Evolutionary conservation across 2,888 invertebrate genomes (phyloP).

Genomic region (Abrostola triplasia): DNA sequence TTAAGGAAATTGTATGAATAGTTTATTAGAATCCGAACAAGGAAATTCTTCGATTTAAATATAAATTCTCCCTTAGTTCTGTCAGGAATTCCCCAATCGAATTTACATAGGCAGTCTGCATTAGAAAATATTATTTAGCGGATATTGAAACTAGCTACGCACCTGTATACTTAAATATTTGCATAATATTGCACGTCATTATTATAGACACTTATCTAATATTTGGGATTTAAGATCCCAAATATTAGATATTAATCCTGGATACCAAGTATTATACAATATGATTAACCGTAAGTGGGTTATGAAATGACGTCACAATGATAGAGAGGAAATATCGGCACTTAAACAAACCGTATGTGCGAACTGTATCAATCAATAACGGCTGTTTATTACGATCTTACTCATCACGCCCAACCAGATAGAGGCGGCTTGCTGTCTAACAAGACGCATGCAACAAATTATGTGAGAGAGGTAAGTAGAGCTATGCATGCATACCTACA

Average conservation of each 20-base stretch:
- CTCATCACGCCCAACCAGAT: background rate
- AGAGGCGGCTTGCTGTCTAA: no score
- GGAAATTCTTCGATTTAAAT: slow-evolving; percentile 41
- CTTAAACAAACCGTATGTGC: background rate
- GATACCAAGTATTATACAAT: no score
- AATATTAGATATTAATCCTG: no score
- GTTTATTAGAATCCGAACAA: slow-evolving; percentile 35
- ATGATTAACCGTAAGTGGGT: background rate
- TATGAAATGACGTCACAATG: background rate
- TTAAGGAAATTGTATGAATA: slow-evolving; percentile 53
- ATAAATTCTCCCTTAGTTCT: slow-evolving; percentile 8
- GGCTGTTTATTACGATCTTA: background rate
- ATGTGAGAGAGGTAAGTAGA: no score
- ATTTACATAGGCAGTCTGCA: slow-evolving; percentile 11
- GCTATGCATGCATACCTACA: no score
- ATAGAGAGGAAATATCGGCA: background rate
- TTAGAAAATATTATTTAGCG: background rate
- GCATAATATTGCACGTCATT: no score
- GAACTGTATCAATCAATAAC: background rate
- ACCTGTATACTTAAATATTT: no score
- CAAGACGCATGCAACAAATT: no score
- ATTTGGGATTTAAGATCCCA: no score
- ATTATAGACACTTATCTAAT: no score
- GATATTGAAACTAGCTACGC: no score
- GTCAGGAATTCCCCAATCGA: slow-evolving; percentile 32